Evolutionary conservation across 1,140 invertebrate genomes (phyloP).

Genomic region (Lanistes nyassanus): DNA sequence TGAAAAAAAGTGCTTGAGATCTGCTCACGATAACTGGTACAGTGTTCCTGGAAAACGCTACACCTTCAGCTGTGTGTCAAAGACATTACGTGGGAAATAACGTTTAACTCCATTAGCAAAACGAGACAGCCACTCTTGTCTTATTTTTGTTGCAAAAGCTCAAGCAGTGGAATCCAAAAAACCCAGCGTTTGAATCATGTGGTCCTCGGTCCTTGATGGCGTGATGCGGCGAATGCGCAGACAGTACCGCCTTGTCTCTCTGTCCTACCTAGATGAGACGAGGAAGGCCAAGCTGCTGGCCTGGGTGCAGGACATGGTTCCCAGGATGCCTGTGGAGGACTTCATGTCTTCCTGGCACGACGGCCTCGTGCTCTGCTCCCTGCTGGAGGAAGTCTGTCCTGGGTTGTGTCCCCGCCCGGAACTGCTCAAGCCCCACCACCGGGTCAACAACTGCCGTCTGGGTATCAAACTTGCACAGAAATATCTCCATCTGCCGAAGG

Average conservation of each 20-base stretch:
- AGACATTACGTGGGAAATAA: too few species aligned
- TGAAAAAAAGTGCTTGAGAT: too few species aligned
- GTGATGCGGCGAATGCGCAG: not conserved
- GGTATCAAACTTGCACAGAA: slow-evolving; percentile 60
- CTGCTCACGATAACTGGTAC: too few species aligned
- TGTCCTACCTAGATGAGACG: slow-evolving; percentile 34
- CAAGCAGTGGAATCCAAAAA: too few species aligned
- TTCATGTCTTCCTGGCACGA: slow-evolving; percentile 63
- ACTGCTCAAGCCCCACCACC: slow-evolving; percentile 60
- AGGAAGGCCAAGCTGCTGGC: slow-evolving; percentile 35
- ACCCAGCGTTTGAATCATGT: too few species aligned
- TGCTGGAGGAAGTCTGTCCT: slow-evolving; percentile 62
- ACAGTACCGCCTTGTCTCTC: not conserved
- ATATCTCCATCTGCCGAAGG: slow-evolving; percentile 57
- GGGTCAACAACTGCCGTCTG: slow-evolving; percentile 62
- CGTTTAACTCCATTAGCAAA: too few species aligned
- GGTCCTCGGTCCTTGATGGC: too few species aligned
- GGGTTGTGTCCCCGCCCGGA: slow-evolving; percentile 63
- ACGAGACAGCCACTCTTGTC: too few species aligned
- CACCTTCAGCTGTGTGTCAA: too few species aligned
- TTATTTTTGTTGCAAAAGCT: too few species aligned
- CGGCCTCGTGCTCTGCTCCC: slow-evolving; percentile 62
- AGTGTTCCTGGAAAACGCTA: too few species aligned
- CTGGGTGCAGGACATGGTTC: slow-evolving; percentile 45
- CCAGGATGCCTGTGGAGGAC: slow-evolving; percentile 47